These are phyloP conservation scores for Pangasius larnaudii DNA, from an alignment of 2,797 vertebrate species.

Conservation along the genomic window DNA sequence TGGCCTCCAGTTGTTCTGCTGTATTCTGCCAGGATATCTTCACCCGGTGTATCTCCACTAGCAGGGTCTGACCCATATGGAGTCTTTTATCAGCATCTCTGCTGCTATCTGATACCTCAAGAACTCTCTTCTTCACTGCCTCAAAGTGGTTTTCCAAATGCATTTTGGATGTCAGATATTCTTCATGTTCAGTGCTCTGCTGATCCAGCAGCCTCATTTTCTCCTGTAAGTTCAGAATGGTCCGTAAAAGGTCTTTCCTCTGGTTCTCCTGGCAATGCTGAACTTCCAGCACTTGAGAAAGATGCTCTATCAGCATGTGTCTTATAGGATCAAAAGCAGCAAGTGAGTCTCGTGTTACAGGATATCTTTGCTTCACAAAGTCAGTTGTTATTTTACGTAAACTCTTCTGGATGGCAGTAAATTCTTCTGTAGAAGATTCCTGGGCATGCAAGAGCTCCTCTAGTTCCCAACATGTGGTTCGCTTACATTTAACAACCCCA, in stretches of 20 bases:
- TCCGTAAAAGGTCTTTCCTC: constrained; percentile 64
- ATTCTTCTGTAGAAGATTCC: constrained; percentile 67
- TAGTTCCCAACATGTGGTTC: constrained; percentile 68
- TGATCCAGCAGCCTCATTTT: constrained; percentile 68
- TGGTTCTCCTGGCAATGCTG: constrained; percentile 67
- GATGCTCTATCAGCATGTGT: constrained; percentile 71
- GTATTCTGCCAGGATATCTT: constrained; percentile 73
- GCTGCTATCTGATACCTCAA: constrained; percentile 53
- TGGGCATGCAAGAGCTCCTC: constrained; percentile 71
- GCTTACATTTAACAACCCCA: constrained; percentile 68
- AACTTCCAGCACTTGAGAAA: constrained; percentile 72
- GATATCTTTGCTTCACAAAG: constrained; percentile 66
- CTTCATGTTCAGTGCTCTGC: constrained; percentile 69
- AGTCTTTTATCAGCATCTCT: constrained; percentile 62
- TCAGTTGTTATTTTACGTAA: constrained; percentile 66
- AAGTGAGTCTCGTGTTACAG: constrained; percentile 65
- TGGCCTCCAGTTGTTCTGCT: constrained; percentile 69
- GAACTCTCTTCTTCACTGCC: constrained; percentile 70
- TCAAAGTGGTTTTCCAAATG: constrained; percentile 73
- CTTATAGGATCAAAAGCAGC: constrained; percentile 53
- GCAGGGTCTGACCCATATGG: constrained; percentile 65
- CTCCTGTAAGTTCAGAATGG: constrained; percentile 72
- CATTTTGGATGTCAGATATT: constrained; percentile 71
- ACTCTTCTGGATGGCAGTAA: constrained; percentile 63
- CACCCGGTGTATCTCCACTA: constrained; percentile 71